Evolutionary conservation across 2,888 invertebrate species (phyloP), one percentile per base, ranked within the genome.

Genomic region (Cerastis rubricosa): DNA sequence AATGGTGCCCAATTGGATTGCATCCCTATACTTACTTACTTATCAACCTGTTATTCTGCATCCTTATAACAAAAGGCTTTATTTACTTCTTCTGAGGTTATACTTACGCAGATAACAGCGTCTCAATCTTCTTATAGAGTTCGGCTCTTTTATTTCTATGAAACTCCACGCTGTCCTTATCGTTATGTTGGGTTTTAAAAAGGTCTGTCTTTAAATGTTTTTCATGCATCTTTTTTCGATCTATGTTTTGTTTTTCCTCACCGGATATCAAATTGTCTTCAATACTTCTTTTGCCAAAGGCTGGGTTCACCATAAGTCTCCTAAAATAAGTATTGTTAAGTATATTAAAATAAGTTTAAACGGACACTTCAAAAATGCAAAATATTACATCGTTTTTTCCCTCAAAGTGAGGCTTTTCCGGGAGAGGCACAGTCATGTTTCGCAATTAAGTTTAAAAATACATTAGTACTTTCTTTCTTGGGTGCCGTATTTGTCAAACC

Each of bases 111-210:
- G 95, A 96, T 71, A 98, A 94, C 85, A 98, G 95, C 80, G 94
- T 95, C 90, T 97, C 97, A 75, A 98, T 91, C 93, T 97, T 98
- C 74, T 94, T 94, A 89, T 97, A 97, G 40, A 98, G 92, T 70
- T 97, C 97, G 65, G 97, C 93, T 88, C 98, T 94, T 82, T 97
- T 97, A 67, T 95, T 95, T 88, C 98, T 97, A 90, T 98, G 97
- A 86, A 97, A 97, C 81, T 97, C 96, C 35, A 96, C 87, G 49
- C 91, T 93, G 51, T 89, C 88, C 11, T 87, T 85, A 47, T 94
- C 92, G 87, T 94, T 83, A 59, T 94, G 85, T 22, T 93, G 88
- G 70, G 89, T 91, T 67, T 92, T 93, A 66, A 95, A 87, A 81
- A 92, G 94, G 49, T 93, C 89, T 78, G 92, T 90, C 17, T 87